Conservation (phyloP, 2,113 vertebrate genomes). For the Paraplagusia blochii region DNA sequence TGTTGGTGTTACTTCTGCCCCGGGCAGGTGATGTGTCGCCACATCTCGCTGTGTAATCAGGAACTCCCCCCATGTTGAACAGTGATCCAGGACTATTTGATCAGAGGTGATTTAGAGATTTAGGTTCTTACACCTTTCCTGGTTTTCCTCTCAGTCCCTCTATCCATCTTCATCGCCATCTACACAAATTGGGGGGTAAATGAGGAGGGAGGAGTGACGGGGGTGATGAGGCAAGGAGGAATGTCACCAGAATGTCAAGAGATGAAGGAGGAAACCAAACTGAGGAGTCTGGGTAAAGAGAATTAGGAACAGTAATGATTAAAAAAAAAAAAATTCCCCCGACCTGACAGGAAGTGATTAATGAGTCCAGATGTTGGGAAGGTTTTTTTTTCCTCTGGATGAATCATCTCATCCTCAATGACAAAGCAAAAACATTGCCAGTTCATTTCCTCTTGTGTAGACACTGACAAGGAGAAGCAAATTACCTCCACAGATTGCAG, state of each 20-base stretch:
- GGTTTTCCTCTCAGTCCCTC: conserved; percentile 18
- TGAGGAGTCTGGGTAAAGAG: background rate
- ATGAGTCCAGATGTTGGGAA: conserved; percentile 68
- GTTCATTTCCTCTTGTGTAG: too few species aligned
- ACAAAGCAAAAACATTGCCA: conserved; percentile 48
- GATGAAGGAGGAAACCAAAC: conserved; percentile 35
- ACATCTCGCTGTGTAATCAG: conserved; percentile 47
- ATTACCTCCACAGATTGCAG: too few species aligned
- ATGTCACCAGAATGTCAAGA: conserved; percentile 49
- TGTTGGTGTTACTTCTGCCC: conserved; percentile 46
- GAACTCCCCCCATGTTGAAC: conserved; percentile 51
- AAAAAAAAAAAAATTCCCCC: conserved; percentile 29
- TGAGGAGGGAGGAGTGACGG: conserved; percentile 55
- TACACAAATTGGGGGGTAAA: conserved; percentile 65
- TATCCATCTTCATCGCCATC: conserved; percentile 15
- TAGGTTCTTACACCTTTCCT: background rate
- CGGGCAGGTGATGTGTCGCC: conserved; percentile 55
- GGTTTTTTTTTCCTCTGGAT: conserved; percentile 52
- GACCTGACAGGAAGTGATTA: conserved; percentile 66
- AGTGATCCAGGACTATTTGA: conserved; percentile 26
- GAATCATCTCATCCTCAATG: conserved; percentile 57
- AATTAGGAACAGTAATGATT: conserved; percentile 27
- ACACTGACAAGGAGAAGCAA: too few species aligned
- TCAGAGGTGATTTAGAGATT: conserved; percentile 45
- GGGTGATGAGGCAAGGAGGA: conserved; percentile 54